Percentiles rank a stretch among this genome's conserved stretches.
These are phyloP conservation scores for Gymnoscopelus braueri DNA, from an alignment of 2,797 vertebrate genomes.

Conservation along the genomic window DNA sequence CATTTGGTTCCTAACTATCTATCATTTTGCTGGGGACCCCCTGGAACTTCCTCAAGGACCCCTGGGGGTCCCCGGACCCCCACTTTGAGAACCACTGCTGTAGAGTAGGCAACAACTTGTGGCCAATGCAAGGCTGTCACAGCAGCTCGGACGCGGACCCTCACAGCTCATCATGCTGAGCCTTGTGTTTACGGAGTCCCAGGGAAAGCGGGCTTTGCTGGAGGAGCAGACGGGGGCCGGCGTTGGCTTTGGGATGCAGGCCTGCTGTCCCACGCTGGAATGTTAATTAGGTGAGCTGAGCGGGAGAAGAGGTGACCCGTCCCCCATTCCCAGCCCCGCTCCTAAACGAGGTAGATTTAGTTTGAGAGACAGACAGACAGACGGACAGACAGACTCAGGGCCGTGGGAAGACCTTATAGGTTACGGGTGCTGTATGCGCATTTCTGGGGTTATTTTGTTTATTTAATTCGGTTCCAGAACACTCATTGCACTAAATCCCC, in stretches of 20 bases:
- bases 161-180: slow-evolving; percentile 69
- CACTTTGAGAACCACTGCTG: too few species aligned
- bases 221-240: slow-evolving; percentile 62
- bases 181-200: slow-evolving; percentile 63
- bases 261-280: slow-evolving; percentile 69
- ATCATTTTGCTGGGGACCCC: too few species aligned
- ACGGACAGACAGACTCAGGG: too few species aligned
- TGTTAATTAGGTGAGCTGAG: slow-evolving; percentile 79
- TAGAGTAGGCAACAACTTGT: too few species aligned
- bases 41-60: too few species aligned
- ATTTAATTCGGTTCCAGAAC: too few species aligned
- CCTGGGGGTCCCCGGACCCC: too few species aligned
- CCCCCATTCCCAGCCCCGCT: slow-evolving; percentile 53
- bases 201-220: slow-evolving; percentile 56
- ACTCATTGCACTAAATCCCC: too few species aligned
- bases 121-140: slow-evolving; percentile 14
- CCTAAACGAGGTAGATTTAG: slow-evolving; percentile 45
- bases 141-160: slow-evolving; percentile 46
- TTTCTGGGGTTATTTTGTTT: too few species aligned
- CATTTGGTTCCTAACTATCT: too few species aligned
- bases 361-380: slow-evolving; percentile 28
- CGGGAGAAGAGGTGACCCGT: slow-evolving; percentile 65
- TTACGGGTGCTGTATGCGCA: too few species aligned
- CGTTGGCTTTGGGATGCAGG: slow-evolving; percentile 69
- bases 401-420: too few species aligned